A percentile compares a stretch with the other conserved stretches of the same genome.
These are phyloP conservation scores for Zapus hudsonius DNA, from an alignment of 2,113 vertebrate genomes.

Conservation along the genomic window DNA sequence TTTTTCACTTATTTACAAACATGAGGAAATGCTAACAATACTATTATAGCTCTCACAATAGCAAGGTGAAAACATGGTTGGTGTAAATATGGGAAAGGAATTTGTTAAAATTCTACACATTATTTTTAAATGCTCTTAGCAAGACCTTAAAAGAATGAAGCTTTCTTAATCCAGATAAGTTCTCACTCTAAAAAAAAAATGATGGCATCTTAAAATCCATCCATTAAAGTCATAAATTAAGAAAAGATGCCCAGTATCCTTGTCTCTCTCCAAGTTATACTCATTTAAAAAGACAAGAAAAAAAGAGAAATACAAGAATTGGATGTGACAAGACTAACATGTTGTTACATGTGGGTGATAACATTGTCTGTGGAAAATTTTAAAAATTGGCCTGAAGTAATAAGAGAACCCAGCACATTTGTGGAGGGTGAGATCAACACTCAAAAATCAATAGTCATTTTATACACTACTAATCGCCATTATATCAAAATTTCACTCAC, in stretches of 20 bases:
- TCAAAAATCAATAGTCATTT: not conserved
- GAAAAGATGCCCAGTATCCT: not conserved
- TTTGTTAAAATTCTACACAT: not conserved
- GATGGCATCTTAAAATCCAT: not conserved
- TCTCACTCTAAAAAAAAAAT: not conserved
- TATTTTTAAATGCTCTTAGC: not conserved
- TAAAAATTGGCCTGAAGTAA: not conserved
- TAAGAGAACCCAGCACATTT: not conserved
- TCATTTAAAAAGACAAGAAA: not conserved
- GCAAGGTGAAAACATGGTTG: not conserved
- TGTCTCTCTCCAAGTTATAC: not conserved
- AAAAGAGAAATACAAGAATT: not conserved
- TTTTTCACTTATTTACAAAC: too few species aligned
- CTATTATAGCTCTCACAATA: too few species aligned
- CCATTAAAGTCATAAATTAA: not conserved
- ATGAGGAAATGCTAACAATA: too few species aligned
- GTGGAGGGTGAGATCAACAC: not conserved
- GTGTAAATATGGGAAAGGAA: not conserved
- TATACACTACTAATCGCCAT: not conserved
- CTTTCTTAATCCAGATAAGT: not conserved
- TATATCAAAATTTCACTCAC: not conserved
- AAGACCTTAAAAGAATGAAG: not conserved
- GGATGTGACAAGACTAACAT: not conserved
- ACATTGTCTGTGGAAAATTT: not conserved
- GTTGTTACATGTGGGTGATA: too few species aligned